Evolutionary conservation across 2,888 invertebrate genomes (phyloP).

Genomic region (Idaea aversata): DNA sequence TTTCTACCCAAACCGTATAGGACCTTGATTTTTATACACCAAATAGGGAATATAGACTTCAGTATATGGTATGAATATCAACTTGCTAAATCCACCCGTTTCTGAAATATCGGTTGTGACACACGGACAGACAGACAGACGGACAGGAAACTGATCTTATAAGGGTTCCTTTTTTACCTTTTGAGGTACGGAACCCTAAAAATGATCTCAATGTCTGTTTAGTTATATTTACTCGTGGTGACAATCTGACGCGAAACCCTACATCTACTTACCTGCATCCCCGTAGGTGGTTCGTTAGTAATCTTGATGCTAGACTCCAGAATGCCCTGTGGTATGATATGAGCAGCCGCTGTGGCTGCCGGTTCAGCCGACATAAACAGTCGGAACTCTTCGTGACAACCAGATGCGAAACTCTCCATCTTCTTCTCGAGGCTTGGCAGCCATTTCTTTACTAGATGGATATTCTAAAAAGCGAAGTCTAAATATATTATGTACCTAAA

Average conservation of each 20-base stretch:
- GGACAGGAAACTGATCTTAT: too few species aligned
- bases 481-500: neutral
- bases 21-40: too few species aligned
- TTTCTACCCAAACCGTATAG: too few species aligned
- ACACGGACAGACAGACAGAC: too few species aligned
- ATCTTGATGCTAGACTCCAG: conserved; percentile 98
- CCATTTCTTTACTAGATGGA: conserved; percentile 98
- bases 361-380: conserved; percentile 98
- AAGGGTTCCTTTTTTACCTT: too few species aligned
- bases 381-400: conserved; percentile 89
- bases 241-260: neutral
- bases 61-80: too few species aligned
- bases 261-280: conserved; percentile 84
- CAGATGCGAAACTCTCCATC: conserved; percentile 90
- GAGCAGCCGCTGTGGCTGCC: conserved; percentile 90
- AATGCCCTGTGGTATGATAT: conserved; percentile 97
- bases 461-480: conserved; percentile 83
- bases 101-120: too few species aligned
- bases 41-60: too few species aligned
- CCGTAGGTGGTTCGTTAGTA: conserved; percentile 98
- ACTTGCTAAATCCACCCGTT: too few species aligned
- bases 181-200: too few species aligned
- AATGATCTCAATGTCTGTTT: too few species aligned
- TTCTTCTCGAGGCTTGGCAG: conserved; percentile 94
- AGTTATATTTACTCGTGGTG: too few species aligned